Evolutionary conservation across 2,113 vertebrate species (phyloP).

Genomic region (Podiceps cristatus): DNA sequence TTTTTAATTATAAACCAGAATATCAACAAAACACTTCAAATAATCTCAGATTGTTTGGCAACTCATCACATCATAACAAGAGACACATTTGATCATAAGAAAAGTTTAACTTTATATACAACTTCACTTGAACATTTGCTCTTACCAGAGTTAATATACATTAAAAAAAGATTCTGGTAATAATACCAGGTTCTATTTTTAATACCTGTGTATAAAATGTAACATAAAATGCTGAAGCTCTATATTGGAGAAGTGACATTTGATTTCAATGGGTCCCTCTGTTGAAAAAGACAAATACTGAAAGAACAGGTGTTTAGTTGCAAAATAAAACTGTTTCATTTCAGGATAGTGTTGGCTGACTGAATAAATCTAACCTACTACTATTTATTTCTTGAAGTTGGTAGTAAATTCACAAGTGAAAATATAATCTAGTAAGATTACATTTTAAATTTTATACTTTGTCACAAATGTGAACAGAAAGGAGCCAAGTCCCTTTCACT

Average conservation of each 20-base stretch:
- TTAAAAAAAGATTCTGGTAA: constrained; percentile 77
- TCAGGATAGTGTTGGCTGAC: not conserved
- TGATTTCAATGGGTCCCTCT: constrained; percentile 44
- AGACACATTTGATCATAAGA: constrained; percentile 80
- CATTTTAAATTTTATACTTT: constrained; percentile 50
- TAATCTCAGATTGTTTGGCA: constrained; percentile 84
- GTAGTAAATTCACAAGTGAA: constrained; percentile 46
- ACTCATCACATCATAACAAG: constrained; percentile 78
- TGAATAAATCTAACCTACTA: constrained; percentile 14
- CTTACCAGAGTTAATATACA: constrained; percentile 77
- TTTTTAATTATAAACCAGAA: constrained; percentile 82
- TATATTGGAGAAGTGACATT: constrained; percentile 10
- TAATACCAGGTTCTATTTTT: constrained; percentile 69
- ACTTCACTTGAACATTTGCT: constrained; percentile 77
- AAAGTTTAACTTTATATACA: constrained; percentile 81
- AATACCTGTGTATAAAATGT: constrained; percentile 74
- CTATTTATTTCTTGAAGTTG: not conserved
- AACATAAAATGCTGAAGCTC: constrained; percentile 67
- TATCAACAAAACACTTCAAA: constrained; percentile 82
- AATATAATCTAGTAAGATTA: constrained; percentile 60
- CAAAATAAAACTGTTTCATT: not conserved
- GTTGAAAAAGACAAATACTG: constrained; percentile 46
- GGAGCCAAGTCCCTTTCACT: constrained; percentile 39
- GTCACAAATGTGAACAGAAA: constrained; percentile 54
- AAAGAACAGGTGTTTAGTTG: not conserved